phyloP scores from a whole-genome alignment of 2,888 invertebrate species.

The Mimas tiliae region DNA sequence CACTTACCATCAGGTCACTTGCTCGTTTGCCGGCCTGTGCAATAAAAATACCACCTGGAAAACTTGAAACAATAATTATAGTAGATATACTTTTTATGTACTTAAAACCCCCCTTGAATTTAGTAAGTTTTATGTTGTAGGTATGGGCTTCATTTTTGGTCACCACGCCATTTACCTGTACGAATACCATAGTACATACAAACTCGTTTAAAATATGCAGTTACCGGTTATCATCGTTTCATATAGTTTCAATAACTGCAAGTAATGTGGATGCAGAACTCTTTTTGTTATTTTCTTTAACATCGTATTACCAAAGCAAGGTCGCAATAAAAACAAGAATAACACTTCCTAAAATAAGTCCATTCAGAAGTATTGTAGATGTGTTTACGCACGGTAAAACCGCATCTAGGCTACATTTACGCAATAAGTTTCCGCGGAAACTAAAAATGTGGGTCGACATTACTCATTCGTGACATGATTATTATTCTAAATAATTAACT shows the following conservation, averaged over 20 bases:
- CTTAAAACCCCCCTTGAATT: too few relatives aligned
- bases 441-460: constrained; percentile 44
- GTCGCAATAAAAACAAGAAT: constrained; percentile 11
- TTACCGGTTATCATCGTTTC: too few relatives aligned
- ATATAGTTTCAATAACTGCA: neutral
- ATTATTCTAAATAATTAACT: constrained; percentile 14
- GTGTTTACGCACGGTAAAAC: constrained; percentile 37
- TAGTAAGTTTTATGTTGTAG: too few relatives aligned
- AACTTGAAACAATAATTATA: too few relatives aligned
- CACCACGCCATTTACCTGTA: too few relatives aligned
- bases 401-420: constrained; percentile 37
- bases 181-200: too few relatives aligned
- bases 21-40: too few relatives aligned
- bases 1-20: too few relatives aligned
- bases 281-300: neutral
- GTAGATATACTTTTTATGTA: too few relatives aligned
- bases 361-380: constrained; percentile 35
- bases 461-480: constrained; percentile 10
- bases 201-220: too few relatives aligned
- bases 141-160: too few relatives aligned
- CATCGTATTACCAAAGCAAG: neutral
- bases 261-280: neutral
- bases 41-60: too few relatives aligned
- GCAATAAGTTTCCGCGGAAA: constrained; percentile 45
- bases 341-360: constrained; percentile 31